Conservation (phyloP, 2,888 invertebrate genomes). For the Sipunculus nudus region DNA sequence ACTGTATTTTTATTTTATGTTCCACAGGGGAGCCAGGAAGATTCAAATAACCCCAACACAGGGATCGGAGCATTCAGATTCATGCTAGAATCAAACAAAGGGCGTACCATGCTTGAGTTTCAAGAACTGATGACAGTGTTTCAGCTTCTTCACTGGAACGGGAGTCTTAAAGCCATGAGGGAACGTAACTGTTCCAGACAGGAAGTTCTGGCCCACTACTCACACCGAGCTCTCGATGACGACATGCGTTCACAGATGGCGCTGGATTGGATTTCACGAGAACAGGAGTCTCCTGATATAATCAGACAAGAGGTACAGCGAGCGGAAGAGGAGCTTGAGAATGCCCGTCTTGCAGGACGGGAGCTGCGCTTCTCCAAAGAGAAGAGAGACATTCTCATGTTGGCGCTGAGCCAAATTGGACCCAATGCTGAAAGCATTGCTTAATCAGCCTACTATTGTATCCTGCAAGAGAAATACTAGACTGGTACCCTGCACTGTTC, state of each 20-base stretch:
- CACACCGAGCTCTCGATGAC: constrained; percentile 89
- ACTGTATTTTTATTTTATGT: too few relatives aligned
- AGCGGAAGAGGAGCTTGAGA: constrained; percentile 86
- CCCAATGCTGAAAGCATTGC: constrained; percentile 58
- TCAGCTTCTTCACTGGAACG: constrained; percentile 95
- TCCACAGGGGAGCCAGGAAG: constrained; percentile 54
- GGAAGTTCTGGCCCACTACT: constrained; percentile 89
- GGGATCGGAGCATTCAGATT: constrained; percentile 78
- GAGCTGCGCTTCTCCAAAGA: constrained; percentile 94
- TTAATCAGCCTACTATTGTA: constrained; percentile 20
- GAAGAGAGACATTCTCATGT: constrained; percentile 90
- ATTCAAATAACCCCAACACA: constrained; percentile 76
- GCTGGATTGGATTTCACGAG: constrained; percentile 87
- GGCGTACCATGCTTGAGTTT: constrained; percentile 92
- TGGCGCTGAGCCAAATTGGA: constrained; percentile 83
- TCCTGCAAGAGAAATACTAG: too few relatives aligned
- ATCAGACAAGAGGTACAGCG: constrained; percentile 82
- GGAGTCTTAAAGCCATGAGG: constrained; percentile 93
- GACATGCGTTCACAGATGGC: constrained; percentile 95
- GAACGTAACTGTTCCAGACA: constrained; percentile 93
- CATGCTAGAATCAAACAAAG: constrained; percentile 75
- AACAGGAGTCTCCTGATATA: constrained; percentile 76
- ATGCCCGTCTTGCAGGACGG: constrained; percentile 85
- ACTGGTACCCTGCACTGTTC: too few relatives aligned
- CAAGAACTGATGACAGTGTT: constrained; percentile 98